Evolutionary conservation across 2,888 invertebrate species (phyloP).

Genomic region (Mythimna ferrago): DNA sequence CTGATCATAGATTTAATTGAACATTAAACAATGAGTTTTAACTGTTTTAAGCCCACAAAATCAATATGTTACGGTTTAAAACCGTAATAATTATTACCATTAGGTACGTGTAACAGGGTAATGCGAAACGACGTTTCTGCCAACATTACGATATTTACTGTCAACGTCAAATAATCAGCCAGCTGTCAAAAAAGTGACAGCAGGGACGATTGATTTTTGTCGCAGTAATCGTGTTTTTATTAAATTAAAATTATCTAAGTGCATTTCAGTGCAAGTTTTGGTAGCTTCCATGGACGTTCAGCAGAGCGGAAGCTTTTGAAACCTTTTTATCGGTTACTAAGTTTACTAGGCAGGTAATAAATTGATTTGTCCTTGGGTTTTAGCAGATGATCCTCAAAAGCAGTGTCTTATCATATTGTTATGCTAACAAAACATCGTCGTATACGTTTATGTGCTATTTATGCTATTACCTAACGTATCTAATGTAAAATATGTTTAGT

Average conservation of each 20-base stretch:
- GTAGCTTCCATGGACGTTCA: slow-evolving; percentile 62
- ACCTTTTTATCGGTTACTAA: slow-evolving; percentile 47
- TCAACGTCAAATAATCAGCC: slow-evolving; percentile 39
- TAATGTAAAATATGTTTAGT: slow-evolving; percentile 27
- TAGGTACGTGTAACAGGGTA: slow-evolving; percentile 34
- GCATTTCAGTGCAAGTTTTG: slow-evolving; percentile 38
- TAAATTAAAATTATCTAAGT: slow-evolving; percentile 46
- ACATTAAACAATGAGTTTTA: not conserved
- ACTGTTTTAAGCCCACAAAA: no score
- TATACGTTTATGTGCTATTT: slow-evolving; percentile 66
- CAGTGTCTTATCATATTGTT: slow-evolving; percentile 77
- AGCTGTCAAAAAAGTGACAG: slow-evolving; percentile 61
- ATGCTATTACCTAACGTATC: slow-evolving; percentile 54
- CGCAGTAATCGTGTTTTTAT: slow-evolving; percentile 58
- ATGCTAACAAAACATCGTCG: slow-evolving; percentile 81
- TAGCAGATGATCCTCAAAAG: slow-evolving; percentile 61
- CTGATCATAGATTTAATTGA: not conserved
- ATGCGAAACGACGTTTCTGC: slow-evolving; percentile 7
- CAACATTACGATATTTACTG: slow-evolving; percentile 22
- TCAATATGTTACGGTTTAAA: no score
- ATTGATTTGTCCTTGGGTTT: slow-evolving; percentile 74
- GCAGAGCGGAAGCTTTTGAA: slow-evolving; percentile 33
- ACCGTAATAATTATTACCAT: not conserved
- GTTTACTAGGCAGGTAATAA: slow-evolving; percentile 69
- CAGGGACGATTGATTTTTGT: slow-evolving; percentile 60